Conservation (phyloP, 2,888 invertebrate genomes). For the Hypselothyrea guttata region DNA sequence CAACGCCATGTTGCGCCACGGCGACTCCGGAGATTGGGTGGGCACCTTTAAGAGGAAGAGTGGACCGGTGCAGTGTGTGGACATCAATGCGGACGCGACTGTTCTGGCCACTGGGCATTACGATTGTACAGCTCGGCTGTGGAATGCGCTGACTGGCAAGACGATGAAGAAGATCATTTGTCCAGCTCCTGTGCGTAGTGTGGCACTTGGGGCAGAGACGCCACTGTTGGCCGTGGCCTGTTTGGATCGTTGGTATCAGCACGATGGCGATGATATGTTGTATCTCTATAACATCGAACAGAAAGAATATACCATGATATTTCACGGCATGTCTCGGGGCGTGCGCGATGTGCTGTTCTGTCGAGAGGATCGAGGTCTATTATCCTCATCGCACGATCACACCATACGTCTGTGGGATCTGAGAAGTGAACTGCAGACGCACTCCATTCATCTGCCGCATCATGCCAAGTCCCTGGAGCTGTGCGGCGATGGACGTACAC, state of each 20-base stretch:
- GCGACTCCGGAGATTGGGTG: conserved; percentile 98
- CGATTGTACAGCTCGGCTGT: conserved; percentile 95
- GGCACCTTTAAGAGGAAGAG: conserved; percentile 97
- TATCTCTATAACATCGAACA: conserved; percentile 92
- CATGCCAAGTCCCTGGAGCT: conserved; percentile 93
- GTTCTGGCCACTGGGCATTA: conserved; percentile 95
- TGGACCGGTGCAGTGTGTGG: conserved; percentile 97
- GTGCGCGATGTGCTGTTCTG: conserved; percentile 92
- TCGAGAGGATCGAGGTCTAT: conserved; percentile 88
- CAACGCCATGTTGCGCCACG: conserved; percentile 96
- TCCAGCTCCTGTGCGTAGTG: conserved; percentile 96
- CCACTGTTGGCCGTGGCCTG: conserved; percentile 91
- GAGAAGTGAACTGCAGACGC: conserved; percentile 87
- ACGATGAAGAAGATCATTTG: conserved; percentile 87
- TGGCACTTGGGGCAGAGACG: conserved; percentile 91
- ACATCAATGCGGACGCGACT: conserved; percentile 93
- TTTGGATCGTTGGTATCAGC: conserved; percentile 87
- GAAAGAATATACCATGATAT: conserved; percentile 83
- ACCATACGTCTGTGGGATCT: conserved; percentile 93
- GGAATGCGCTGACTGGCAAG: conserved; percentile 95
- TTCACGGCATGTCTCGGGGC: conserved; percentile 89
- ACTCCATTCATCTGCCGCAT: conserved; percentile 90
- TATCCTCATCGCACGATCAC: conserved; percentile 95
- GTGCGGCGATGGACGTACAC: conserved; percentile 91
- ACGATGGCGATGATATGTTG: conserved; percentile 85